phyloP scores from a whole-genome alignment of 2,888 invertebrate genomes.

The Therioaphis trifolii region DNA sequence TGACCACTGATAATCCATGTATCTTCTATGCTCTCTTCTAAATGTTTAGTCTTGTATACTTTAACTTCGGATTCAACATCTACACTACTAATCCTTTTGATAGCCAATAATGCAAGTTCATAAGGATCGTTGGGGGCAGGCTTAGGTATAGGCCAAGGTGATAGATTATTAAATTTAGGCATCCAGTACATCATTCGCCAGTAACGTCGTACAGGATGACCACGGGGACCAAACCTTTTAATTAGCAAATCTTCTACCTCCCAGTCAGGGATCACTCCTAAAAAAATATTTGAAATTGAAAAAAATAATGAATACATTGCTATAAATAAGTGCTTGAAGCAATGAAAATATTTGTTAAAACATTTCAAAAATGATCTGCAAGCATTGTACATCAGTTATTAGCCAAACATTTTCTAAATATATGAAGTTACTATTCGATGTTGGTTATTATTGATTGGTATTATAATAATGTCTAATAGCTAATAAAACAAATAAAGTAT shows the following conservation, averaged over 20 bases:
- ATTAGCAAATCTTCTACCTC: constrained; percentile 86
- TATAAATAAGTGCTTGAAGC: too few relatives aligned
- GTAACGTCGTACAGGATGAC: constrained; percentile 79
- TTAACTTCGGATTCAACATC: constrained; percentile 79
- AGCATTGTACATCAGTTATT: too few relatives aligned
- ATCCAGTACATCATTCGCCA: constrained; percentile 90
- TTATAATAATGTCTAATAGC: too few relatives aligned
- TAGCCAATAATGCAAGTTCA: constrained; percentile 84
- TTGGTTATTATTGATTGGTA: too few relatives aligned
- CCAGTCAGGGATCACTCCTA: constrained; percentile 89
- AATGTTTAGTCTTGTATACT: constrained; percentile 77
- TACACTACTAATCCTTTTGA: constrained; percentile 84
- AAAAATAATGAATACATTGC: too few relatives aligned
- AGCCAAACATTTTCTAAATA: too few relatives aligned
- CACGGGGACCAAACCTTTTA: constrained; percentile 85
- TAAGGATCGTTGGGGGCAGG: constrained; percentile 81
- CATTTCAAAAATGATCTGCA: too few relatives aligned
- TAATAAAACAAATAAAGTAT: too few relatives aligned
- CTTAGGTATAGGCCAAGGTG: constrained; percentile 86
- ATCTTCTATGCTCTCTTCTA: constrained; percentile 82
- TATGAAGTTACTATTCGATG: too few relatives aligned
- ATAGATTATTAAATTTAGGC: constrained; percentile 92
- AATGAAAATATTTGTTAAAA: too few relatives aligned
- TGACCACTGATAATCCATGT: constrained; percentile 94
- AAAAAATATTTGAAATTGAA: constrained; percentile 64